These are phyloP conservation scores for Xestobium rufovillosum DNA, from an alignment of 2,888 invertebrate species.

Conservation along the genomic window DNA sequence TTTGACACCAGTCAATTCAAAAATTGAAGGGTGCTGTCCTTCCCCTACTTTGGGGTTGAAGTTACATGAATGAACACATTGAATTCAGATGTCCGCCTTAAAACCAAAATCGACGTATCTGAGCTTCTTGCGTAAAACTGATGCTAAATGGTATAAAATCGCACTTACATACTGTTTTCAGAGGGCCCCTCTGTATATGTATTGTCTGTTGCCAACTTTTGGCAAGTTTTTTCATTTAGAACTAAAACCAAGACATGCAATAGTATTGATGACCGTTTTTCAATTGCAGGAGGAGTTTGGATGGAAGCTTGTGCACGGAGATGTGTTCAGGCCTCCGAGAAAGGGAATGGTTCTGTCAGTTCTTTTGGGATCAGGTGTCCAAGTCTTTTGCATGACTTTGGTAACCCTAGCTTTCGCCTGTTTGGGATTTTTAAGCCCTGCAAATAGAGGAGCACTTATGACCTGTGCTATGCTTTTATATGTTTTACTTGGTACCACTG, in stretches of 20 bases:
- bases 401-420: slow-evolving; percentile 98
- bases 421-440: slow-evolving; percentile 95
- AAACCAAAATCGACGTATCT: too few species aligned
- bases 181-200: neutral
- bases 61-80: too few species aligned
- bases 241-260: too few species aligned
- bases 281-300: slow-evolving; percentile 86
- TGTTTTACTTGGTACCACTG: slow-evolving; percentile 93
- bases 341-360: slow-evolving; percentile 95
- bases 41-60: too few species aligned
- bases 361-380: slow-evolving; percentile 92
- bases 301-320: slow-evolving; percentile 98
- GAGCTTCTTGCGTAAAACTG: too few species aligned
- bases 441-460: slow-evolving; percentile 97
- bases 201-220: neutral
- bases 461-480: slow-evolving; percentile 95
- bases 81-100: too few species aligned
- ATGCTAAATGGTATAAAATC: too few species aligned
- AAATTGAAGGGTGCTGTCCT: too few species aligned
- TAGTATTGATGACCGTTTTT: slow-evolving; percentile 27
- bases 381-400: slow-evolving; percentile 93
- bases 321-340: slow-evolving; percentile 93
- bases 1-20: too few species aligned
- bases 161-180: too few species aligned
- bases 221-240: neutral